Evolutionary conservation across 2,888 invertebrate species (phyloP).

Genomic region (Trilocha varians): DNA sequence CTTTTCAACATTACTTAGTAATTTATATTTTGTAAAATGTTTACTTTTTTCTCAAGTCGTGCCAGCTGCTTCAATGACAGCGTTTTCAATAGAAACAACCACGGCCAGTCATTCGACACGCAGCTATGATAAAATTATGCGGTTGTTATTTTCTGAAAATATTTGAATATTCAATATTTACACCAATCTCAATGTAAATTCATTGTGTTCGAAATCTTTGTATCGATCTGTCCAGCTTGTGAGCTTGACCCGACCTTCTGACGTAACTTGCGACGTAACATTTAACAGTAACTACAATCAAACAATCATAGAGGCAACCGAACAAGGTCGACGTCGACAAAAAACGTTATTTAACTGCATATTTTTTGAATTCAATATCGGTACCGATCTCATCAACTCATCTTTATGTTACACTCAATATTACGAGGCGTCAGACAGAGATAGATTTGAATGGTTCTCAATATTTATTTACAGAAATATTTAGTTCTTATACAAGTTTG

Average conservation of each 20-base stretch:
- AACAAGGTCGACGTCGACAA: constrained; percentile 32
- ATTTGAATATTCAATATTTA: not conserved
- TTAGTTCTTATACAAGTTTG: too few relatives aligned
- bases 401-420: constrained; percentile 45
- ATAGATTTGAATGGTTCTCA: too few relatives aligned
- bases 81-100: constrained; percentile 1
- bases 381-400: too few relatives aligned
- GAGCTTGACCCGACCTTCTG: constrained; percentile 24
- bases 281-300: constrained; percentile 20
- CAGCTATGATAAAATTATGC: not conserved
- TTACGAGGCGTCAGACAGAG: constrained; percentile 39
- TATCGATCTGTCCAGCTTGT: constrained; percentile 1
- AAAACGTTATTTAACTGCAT: constrained; percentile 31
- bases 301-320: constrained; percentile 19
- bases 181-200: not conserved
- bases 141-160: not conserved
- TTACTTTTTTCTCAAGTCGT: not conserved
- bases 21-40: too few relatives aligned
- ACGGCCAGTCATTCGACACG: constrained; percentile 4
- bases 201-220: not conserved
- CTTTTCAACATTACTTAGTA: too few relatives aligned
- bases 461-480: too few relatives aligned
- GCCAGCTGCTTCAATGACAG: not conserved
- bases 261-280: constrained; percentile 23
- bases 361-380: constrained; percentile 58